Base-by-base conservation (phyloP, 2,888 invertebrate genomes). In the Tuberolachnus salignus region DNA sequence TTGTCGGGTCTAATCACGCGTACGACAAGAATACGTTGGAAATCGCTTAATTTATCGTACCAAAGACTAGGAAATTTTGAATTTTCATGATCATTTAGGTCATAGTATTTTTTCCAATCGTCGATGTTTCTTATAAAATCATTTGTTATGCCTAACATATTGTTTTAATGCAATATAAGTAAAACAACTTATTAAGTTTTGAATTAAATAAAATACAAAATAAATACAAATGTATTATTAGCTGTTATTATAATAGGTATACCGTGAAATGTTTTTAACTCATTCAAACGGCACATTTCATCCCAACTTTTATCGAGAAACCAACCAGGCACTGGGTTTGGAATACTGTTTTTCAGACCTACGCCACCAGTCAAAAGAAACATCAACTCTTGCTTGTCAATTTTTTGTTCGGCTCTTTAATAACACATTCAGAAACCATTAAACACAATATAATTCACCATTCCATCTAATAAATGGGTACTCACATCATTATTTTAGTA, bases 1-100 rank as follows among this genome's bases (percentile, higher is more conserved):
- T 93, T 93, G 84, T 94, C 94, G 0, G 93, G 92, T 84, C 93
- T 87, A 70, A 94, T 86, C 83, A 91, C 88, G 83, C 92, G 87
- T 21, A 93, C 87, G 1, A 94, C 84, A 66, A 94, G 88, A 82
- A 94, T 86, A 84, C 90, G 91, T 85, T 93, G 91, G 86, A 94
- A 94, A 26, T 85, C 84, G 26, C 87, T 88, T 49, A 92, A 85
- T 81, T 87, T 87, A 0, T 84, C 84, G 21, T 91, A 87, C 91
- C 92, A 93, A 1, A 92, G 92, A 83, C 90, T 88, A 81, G 89
- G 85, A 46, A 89, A 88, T 21, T 80, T 59, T 11, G 85, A 82
- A 81, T 92, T 91, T 1, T 92, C 66, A 1, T 26, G 92, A 83
- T 91, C 89, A 81, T 89, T 85, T 44, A 89, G 87, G 83, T 92